Evolutionary conservation across 2,113 vertebrate genomes (phyloP).

Genomic region (Diglossa brunneiventris): DNA sequence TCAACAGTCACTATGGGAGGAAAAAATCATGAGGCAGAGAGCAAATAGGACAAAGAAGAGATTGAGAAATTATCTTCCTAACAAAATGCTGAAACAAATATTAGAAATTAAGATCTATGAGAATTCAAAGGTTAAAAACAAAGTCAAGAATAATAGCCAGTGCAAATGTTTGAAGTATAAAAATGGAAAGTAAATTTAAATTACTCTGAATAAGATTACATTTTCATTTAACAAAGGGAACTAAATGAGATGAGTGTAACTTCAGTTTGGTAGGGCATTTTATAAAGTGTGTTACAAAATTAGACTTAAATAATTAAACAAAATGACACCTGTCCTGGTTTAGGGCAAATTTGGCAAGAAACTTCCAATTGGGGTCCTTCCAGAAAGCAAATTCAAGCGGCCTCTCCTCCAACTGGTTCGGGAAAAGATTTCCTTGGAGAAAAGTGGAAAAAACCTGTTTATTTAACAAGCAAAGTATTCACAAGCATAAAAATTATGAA

Average conservation of each 20-base stretch:
- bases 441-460: neutral
- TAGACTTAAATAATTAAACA: neutral
- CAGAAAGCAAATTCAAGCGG: neutral
- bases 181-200: slow-evolving; percentile 2
- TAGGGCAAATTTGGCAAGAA: neutral
- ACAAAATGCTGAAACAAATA: neutral
- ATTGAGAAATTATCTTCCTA: neutral
- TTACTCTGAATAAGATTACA: neutral
- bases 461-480: neutral
- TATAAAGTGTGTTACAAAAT: neutral
- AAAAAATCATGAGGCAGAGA: neutral
- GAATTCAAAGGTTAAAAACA: neutral
- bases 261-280: neutral
- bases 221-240: neutral
- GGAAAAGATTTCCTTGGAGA: neutral
- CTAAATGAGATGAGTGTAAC: neutral
- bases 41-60: neutral
- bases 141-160: neutral
- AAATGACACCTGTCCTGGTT: neutral
- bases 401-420: neutral
- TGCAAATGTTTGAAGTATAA: neutral
- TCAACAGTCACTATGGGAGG: neutral
- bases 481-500: neutral
- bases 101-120: neutral
- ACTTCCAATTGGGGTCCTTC: neutral